phyloP scores from a whole-genome alignment of 1,140 invertebrate genomes.

The Drosophila watanabei region DNA sequence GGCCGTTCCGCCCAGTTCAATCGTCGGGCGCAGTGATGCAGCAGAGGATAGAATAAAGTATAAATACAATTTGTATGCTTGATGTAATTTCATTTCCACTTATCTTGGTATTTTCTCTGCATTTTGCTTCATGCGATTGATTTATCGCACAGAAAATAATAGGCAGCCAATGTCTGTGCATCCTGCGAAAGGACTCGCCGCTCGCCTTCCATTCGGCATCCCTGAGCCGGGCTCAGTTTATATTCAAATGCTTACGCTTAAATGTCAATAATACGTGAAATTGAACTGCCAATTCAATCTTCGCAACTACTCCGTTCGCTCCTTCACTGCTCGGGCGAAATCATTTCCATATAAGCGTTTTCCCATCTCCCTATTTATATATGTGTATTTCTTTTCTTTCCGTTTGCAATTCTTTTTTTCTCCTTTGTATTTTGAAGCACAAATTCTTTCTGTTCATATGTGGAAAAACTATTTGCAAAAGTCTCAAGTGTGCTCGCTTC shows the following conservation, averaged over 20 bases:
- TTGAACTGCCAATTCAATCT: slow-evolving; percentile 84
- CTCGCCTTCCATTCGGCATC: slow-evolving; percentile 31
- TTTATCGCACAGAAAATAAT: slow-evolving; percentile 74
- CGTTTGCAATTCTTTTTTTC: slow-evolving; percentile 14
- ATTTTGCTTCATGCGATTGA: slow-evolving; percentile 69
- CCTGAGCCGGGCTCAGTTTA: slow-evolving; percentile 57
- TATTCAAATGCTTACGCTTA: slow-evolving; percentile 71
- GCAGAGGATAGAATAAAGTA: slow-evolving; percentile 48
- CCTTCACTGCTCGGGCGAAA: slow-evolving; percentile 44
- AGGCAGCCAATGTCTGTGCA: slow-evolving; percentile 66
- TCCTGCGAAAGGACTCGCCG: slow-evolving; percentile 35
- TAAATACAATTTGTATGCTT: slow-evolving; percentile 60
- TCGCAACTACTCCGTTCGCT: slow-evolving; percentile 48
- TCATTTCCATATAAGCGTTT: slow-evolving; percentile 77
- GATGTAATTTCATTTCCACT: slow-evolving; percentile 61
- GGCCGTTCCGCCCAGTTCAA: slow-evolving; percentile 18
- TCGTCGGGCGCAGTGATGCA: slow-evolving; percentile 42
- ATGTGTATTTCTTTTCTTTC: slow-evolving; percentile 64
- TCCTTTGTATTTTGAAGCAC: slow-evolving; percentile 16
- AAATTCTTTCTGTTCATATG: slow-evolving; percentile 66
- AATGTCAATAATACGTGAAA: slow-evolving; percentile 84
- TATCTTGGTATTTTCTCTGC: slow-evolving; percentile 62
- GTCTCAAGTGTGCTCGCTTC: slow-evolving; percentile 73
- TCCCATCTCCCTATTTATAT: slow-evolving; percentile 72
- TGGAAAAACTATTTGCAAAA: slow-evolving; percentile 78